phyloP scores from a whole-genome alignment of 2,113 vertebrate genomes.

The Potamarius usumacintae region DNA sequence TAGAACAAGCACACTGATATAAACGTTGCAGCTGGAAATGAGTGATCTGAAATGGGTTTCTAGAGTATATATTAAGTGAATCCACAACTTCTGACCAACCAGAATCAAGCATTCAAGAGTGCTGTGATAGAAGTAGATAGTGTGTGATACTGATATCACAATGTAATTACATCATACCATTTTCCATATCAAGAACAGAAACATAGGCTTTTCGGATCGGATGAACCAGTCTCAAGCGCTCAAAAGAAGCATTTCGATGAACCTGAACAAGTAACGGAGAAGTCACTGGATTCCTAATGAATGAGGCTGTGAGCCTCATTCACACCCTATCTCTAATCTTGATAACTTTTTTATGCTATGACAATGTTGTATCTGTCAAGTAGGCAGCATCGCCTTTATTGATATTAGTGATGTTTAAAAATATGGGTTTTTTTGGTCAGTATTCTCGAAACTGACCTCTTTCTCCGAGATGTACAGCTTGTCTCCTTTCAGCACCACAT shows the following conservation, averaged over 20 bases:
- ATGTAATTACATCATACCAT: not conserved
- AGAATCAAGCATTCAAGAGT: not conserved
- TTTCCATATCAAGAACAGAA: not conserved
- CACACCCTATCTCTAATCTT: not conserved
- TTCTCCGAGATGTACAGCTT: conserved; percentile 92
- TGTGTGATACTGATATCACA: not conserved
- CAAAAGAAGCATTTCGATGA: not conserved
- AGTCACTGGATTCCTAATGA: not conserved
- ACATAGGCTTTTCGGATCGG: not conserved
- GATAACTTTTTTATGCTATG: not conserved
- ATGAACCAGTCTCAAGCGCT: not conserved
- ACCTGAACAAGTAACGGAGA: not conserved
- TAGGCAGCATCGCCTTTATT: no score
- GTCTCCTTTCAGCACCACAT: conserved; percentile 85
- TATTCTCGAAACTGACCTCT: conserved; percentile 78
- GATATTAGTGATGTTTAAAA: not conserved
- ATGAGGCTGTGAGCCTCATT: not conserved
- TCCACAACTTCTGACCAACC: not conserved
- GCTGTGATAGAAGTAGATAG: not conserved
- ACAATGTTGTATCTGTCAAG: no score
- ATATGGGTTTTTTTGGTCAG: not conserved
- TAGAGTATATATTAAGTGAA: not conserved
- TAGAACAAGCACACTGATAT: not conserved
- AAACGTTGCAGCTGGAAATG: not conserved
- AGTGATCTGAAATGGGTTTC: not conserved